Evolutionary conservation across 1,140 invertebrate species (phyloP), one percentile per base, ranked within the genome.

Genomic region (Drosophila yakuba): DNA sequence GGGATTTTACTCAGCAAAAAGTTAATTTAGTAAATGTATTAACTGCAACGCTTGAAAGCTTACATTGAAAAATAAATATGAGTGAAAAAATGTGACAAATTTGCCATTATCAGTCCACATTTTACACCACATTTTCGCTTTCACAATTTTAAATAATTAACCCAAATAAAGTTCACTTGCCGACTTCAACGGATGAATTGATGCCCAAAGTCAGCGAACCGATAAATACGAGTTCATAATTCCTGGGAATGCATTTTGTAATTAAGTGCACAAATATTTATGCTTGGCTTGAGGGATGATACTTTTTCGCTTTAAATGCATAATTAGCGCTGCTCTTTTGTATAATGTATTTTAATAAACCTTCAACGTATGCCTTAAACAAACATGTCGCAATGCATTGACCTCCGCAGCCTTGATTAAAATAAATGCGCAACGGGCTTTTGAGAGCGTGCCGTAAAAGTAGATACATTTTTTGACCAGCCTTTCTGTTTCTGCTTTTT

Each of bases 251-350:
- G 61, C 54, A 68, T 71, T 80, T 74, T 75, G 51, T 80, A 80
- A 80, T 80, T 80, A 77, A 80, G 66, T 80, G 62, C 58, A 67
- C 60, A 79, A 82, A 83, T 82, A 81, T 78, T 78, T 78, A 78
- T 47, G 51, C 60, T 15, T 43, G 52, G 52, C 59, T 52, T 59
- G 51, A 39, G 35, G 35, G 56, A 45, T 38, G 35, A 55, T 50
- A 52, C 64, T 61, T 78, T 63, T 64, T 76, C 45, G 25, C 47
- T 63, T 62, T 82, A 54, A 83, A 62, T 81, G 54, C 74, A 81
- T 81, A 81, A 81, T 78, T 86, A 74, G 60, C 67, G 50, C 44
- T 50, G 62, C 55, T 45, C 35, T 58, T 57, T 45, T 48, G 32
- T 32, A 45, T 51, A 68, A 80, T 67, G 57, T 36, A 64, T 55